phyloP scores from a whole-genome alignment of 2,113 vertebrate genomes.

The Plotosus lineatus region DNA sequence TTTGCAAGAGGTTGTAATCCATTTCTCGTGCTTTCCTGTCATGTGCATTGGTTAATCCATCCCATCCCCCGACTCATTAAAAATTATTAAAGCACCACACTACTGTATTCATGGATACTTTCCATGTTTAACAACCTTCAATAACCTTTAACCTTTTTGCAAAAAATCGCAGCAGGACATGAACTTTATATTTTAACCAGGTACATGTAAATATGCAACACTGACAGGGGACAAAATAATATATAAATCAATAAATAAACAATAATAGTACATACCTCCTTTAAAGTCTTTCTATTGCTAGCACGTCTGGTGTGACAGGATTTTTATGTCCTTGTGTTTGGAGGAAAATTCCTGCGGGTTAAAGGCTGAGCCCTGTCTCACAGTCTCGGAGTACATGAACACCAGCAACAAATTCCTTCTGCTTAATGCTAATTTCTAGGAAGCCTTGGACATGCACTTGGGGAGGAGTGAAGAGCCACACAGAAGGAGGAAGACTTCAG shows the following conservation, averaged over 20 bases:
- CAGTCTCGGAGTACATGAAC: constrained; percentile 28
- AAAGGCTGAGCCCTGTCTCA: constrained; percentile 14
- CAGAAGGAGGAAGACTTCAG: constrained; percentile 3
- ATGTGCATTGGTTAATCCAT: constrained; percentile 8
- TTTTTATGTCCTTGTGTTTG: not conserved
- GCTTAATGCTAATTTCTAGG: constrained; percentile 62
- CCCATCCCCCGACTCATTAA: no score
- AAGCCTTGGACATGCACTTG: constrained; percentile 39
- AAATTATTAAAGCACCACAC: not conserved
- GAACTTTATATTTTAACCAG: not conserved
- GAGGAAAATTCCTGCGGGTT: constrained; percentile 37
- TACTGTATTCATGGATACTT: no score
- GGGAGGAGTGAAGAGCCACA: constrained; percentile 11
- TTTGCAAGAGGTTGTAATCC: not conserved
- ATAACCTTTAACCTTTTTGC: not conserved
- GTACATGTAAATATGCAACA: not conserved
- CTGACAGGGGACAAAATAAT: not conserved
- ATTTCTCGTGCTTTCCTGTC: constrained; percentile 27
- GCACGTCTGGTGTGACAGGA: not conserved
- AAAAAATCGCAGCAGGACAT: not conserved
- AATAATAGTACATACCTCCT: constrained; percentile 18
- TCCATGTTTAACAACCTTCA: not conserved
- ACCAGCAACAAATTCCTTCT: constrained; percentile 55
- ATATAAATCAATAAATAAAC: not conserved
- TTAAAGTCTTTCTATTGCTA: not conserved